A percentile compares a stretch with the other conserved stretches of the same genome.
These are phyloP conservation scores for Drosophila tani DNA, from an alignment of 1,140 invertebrate genomes.

Conservation along the genomic window DNA sequence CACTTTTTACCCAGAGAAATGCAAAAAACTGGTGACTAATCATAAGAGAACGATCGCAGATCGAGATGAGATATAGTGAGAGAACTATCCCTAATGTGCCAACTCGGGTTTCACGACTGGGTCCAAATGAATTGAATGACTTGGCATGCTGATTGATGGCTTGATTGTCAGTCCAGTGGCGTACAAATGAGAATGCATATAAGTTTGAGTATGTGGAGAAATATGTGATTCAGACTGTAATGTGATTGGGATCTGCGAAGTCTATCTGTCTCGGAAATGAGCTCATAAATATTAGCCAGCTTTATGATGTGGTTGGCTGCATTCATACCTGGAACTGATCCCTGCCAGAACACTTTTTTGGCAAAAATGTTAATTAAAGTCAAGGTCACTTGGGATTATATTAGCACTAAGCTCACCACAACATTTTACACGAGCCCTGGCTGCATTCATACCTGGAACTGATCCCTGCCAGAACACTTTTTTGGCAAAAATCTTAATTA, in stretches of 20 bases:
- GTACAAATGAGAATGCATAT: conserved; percentile 42
- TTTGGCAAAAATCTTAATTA: conserved; percentile 34
- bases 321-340: conserved; percentile 44
- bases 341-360: conserved; percentile 20
- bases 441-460: conserved; percentile 48
- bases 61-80: conserved; percentile 31
- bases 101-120: conserved; percentile 40
- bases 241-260: conserved; percentile 69
- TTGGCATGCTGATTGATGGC: conserved; percentile 62
- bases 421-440: conserved; percentile 30
- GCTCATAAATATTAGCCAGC: conserved; percentile 70
- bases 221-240: conserved; percentile 66
- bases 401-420: conserved; percentile 1
- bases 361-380: conserved; percentile 37
- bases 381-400: conserved; percentile 48
- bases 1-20: conserved; percentile 18
- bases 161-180: conserved; percentile 57
- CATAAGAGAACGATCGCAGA: conserved; percentile 2
- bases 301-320: conserved; percentile 63
- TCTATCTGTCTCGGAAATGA: conserved; percentile 65
- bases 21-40: conserved; percentile 25
- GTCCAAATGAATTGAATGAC: conserved; percentile 32
- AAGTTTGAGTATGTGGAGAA: conserved; percentile 16
- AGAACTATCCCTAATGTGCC: conserved; percentile 31
- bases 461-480: conserved; percentile 21